Base-by-base conservation (phyloP, 2,888 invertebrate species). In the Dolichomitus sp. region DNA sequence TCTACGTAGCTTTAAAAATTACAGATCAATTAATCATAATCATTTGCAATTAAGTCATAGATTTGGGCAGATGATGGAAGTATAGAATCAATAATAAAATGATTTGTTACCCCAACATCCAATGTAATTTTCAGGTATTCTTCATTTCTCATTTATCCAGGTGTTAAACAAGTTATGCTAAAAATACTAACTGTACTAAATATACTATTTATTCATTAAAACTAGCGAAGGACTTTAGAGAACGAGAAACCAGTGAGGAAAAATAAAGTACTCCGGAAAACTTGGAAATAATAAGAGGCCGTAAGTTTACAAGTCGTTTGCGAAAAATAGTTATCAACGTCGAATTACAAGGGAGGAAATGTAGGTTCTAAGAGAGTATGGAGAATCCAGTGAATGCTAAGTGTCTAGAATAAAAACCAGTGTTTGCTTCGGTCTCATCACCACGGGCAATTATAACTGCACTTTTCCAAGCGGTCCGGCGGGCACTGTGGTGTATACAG, bases 391-490 rank as follows among this genome's bases (percentile, higher is more conserved):
- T 78, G 50, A 69, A 76, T 66, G 68, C 50, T 65, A 73, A 80
- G 77, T 76, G 70, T 83, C 80, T 73, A 69, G 73, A 68, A 83
- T 77, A 80, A 80, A 77, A 80, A 80, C 48, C 80, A 77, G 77
- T 85, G 82, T 86, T 87, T 85, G 84, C 80, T 45, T 80, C 72
- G 66, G 84, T 81, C 83, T 85, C 83, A 84, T 81, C 83, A 75
- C 82, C 68, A 73, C 84, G 83, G 87, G 86, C 88, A 88, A 88
- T 88, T 86, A 85, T 85, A 83, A 87, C 84, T 88, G 86, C 85
- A 87, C 85, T 88, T 85, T 88, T 88, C 84, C 76, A 59, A 80
- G 82, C 72, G 75, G 48, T 74, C 70, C 74, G 69, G 54, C 61
- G 70, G 45, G 77, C 77, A 78, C 69, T 72, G 42, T 74, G 75